These are phyloP conservation scores for Anodontia alba DNA, from an alignment of 2,888 invertebrate genomes.

Conservation along the genomic window DNA sequence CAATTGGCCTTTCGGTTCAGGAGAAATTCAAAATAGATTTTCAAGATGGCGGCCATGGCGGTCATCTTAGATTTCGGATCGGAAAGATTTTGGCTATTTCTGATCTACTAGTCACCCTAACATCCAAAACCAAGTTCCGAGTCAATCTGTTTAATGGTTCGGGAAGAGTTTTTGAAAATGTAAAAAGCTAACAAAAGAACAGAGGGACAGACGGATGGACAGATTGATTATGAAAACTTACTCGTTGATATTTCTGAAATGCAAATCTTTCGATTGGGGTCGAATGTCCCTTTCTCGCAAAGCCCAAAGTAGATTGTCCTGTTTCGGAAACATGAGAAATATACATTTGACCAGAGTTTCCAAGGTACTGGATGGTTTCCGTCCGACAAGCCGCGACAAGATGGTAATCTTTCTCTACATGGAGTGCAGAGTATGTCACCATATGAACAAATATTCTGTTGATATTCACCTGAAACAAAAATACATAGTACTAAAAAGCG, in stretches of 20 bases:
- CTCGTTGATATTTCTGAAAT: constrained; percentile 27
- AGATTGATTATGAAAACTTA: not conserved
- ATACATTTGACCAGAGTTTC: constrained; percentile 46
- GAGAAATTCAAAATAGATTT: too few relatives aligned
- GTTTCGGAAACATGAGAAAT: constrained; percentile 56
- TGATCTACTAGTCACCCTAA: too few relatives aligned
- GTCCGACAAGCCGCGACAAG: constrained; percentile 58
- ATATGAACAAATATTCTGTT: constrained; percentile 50
- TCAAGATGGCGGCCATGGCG: too few relatives aligned
- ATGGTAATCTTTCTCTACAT: constrained; percentile 60
- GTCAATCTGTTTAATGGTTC: too few relatives aligned
- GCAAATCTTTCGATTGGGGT: constrained; percentile 44
- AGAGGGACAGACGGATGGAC: too few relatives aligned
- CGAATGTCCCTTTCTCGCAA: constrained; percentile 56
- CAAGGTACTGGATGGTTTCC: constrained; percentile 58
- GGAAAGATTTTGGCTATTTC: too few relatives aligned
- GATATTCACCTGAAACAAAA: constrained; percentile 56
- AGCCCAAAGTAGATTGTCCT: constrained; percentile 52
- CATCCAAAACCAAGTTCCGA: too few relatives aligned
- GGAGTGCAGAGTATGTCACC: constrained; percentile 41
- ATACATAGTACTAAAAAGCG: not conserved
- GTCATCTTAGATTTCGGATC: too few relatives aligned
- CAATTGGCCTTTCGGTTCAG: too few relatives aligned
- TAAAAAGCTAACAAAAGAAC: too few relatives aligned
- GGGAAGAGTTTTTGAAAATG: too few relatives aligned